Base-by-base conservation (phyloP, 2,888 invertebrate genomes). In the Pollenia griseotomentosa region DNA sequence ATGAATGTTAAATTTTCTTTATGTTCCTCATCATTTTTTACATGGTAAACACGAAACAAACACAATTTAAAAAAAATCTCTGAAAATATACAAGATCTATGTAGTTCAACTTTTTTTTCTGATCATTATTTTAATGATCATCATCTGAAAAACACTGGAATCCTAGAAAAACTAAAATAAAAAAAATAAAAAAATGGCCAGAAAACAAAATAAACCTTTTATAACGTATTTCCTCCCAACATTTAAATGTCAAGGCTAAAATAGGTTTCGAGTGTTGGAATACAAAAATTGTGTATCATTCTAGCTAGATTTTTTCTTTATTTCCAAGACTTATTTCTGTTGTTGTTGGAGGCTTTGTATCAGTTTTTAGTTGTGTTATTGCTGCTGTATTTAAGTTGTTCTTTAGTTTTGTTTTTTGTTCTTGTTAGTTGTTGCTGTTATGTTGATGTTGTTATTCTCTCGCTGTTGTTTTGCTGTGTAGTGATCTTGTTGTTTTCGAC, bases 401-500 rank as follows among this genome's bases (percentile, higher is more conserved):
- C 61, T 51, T 40, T 42, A 2, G 51, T 84, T 66, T 51, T 66
- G 66, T 59, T 48, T 70, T 53, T 55, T 44, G 55, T 53, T 78
- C 33, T 61, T 65, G 23, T 65, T 71, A 2, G n/a, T n/a, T 73
- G 59, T 59, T 84, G 44, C 42, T 85, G 42, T 61, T 81, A 40
- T 53, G 66, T 61, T 79, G 63, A 61, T 85, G 68, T 83, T 79
- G 65, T 65, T 84, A 61, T 79, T 84, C 65, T 65, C 71, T 59
- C 71, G 71, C 77, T 53, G 79, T 82, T 82, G 78, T 82, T 79
- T 85, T 80, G 74, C 53, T 81, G 65, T 77, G 71, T 84, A 78
- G 83, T 86, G 86, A 84, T 87, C 79, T 87, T 80, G 88, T 85
- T 87, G 83, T 88, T 85, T 85, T 84, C 78, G 88, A 87, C 87